Conservation (phyloP, 2,888 invertebrate species). For the Stenolophus ochropezus region DNA sequence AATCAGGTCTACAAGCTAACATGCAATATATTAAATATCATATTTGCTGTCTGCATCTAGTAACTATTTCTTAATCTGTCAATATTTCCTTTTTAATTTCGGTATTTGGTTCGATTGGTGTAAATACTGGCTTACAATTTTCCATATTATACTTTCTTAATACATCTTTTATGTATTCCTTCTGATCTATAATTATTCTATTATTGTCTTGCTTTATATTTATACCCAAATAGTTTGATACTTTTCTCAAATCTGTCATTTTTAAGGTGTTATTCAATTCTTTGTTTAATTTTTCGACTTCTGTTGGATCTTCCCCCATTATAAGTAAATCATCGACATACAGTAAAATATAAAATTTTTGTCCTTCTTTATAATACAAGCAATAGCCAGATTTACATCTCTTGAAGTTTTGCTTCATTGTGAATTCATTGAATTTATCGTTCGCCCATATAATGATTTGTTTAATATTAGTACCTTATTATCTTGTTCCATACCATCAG, state of each 20-base stretch:
- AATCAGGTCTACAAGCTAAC: not conserved
- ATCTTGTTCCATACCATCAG: too few relatives aligned
- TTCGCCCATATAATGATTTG: not conserved
- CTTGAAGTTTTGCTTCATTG: not conserved
- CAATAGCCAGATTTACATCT: not conserved
- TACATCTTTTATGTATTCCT: not conserved
- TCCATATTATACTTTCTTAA: not conserved
- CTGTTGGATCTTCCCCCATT: not conserved
- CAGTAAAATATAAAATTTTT: not conserved
- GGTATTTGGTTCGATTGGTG: not conserved
- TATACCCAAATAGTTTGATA: conserved; percentile 17
- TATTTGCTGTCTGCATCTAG: not conserved
- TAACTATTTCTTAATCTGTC: not conserved
- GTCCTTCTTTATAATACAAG: not conserved
- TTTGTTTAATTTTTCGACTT: not conserved
- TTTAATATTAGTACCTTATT: too few relatives aligned
- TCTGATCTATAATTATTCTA: not conserved
- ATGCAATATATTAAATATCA: not conserved
- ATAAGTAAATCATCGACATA: conserved; percentile 21
- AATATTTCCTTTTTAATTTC: not conserved
- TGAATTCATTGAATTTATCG: not conserved
- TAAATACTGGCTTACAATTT: not conserved
- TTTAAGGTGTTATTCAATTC: not conserved
- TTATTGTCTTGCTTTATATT: not conserved
- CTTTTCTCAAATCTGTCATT: conserved; percentile 3